phyloP scores from a whole-genome alignment of 1,140 invertebrate genomes.

The Cheumatopsyche charites region DNA sequence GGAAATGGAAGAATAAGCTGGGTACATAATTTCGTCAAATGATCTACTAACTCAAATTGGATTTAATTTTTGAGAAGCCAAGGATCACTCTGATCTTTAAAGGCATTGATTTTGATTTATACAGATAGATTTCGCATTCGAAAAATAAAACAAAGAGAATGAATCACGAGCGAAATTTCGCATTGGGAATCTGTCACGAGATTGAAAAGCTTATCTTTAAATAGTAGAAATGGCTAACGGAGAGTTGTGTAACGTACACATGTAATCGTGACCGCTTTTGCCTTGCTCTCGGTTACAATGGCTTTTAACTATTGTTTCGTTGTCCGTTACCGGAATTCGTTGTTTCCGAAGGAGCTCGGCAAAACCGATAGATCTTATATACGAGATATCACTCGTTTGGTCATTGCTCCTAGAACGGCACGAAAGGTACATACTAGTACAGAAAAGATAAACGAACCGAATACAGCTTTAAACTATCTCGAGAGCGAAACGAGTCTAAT shows the following conservation, averaged over 20 bases:
- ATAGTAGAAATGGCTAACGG: conserved; percentile 27
- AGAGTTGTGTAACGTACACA: conserved; percentile 32
- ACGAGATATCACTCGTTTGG: background rate
- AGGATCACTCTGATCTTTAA: too few relatives aligned
- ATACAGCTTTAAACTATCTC: too few relatives aligned
- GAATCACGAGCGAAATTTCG: background rate
- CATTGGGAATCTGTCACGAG: conserved; percentile 21
- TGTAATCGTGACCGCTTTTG: conserved; percentile 31
- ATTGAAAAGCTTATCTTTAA: conserved; percentile 11
- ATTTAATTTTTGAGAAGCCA: too few relatives aligned
- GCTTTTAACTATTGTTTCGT: conserved; percentile 27
- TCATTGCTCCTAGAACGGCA: background rate
- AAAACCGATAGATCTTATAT: conserved; percentile 21
- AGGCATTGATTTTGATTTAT: too few relatives aligned
- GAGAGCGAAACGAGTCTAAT: too few relatives aligned
- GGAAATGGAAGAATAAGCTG: too few relatives aligned
- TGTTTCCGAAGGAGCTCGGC: conserved; percentile 9
- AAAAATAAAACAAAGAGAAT: background rate
- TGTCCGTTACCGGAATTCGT: conserved; percentile 35
- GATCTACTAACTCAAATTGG: too few relatives aligned
- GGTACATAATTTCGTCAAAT: too few relatives aligned
- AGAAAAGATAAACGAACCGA: background rate
- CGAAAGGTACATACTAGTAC: background rate
- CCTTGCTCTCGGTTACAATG: background rate
- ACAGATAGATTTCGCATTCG: too few relatives aligned